Conservation (phyloP, 2,797 vertebrate genomes). For the Crenichthys baileyi region DNA sequence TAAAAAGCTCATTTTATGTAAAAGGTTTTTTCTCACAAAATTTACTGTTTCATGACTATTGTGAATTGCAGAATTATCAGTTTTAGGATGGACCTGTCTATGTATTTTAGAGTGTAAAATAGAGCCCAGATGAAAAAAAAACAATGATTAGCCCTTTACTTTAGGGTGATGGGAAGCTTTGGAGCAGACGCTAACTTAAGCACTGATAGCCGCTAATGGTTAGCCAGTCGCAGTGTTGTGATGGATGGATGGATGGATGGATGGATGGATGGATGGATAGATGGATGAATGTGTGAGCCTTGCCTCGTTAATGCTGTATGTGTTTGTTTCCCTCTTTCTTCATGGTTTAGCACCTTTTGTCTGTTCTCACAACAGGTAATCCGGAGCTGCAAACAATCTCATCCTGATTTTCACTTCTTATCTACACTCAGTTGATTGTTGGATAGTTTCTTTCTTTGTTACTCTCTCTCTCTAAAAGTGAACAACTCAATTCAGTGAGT, state of each 20-base stretch:
- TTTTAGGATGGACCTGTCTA: background rate
- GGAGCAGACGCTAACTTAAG: background rate
- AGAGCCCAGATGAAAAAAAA: background rate
- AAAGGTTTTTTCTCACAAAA: background rate
- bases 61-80: background rate
- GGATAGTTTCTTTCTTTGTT: constrained; percentile 6
- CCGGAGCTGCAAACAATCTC: constrained; percentile 45
- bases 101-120: background rate
- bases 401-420: constrained; percentile 42
- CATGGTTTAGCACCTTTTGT: constrained; percentile 26
- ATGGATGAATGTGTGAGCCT: background rate
- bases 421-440: constrained; percentile 37
- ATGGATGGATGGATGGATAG: no score
- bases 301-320: constrained; percentile 27
- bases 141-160: background rate
- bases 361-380: constrained; percentile 46
- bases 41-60: background rate
- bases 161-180: background rate
- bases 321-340: constrained; percentile 41
- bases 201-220: no score
- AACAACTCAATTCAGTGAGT: constrained; percentile 13
- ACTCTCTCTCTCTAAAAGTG: constrained; percentile 1
- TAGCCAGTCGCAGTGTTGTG: no score
- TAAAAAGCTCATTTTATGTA: background rate
- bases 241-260: no score